A percentile compares a stretch with the other conserved stretches of the same genome.
These are phyloP conservation scores for Oenanthe oenanthe DNA, from an alignment of 2,113 vertebrate genomes.

Conservation along the genomic window DNA sequence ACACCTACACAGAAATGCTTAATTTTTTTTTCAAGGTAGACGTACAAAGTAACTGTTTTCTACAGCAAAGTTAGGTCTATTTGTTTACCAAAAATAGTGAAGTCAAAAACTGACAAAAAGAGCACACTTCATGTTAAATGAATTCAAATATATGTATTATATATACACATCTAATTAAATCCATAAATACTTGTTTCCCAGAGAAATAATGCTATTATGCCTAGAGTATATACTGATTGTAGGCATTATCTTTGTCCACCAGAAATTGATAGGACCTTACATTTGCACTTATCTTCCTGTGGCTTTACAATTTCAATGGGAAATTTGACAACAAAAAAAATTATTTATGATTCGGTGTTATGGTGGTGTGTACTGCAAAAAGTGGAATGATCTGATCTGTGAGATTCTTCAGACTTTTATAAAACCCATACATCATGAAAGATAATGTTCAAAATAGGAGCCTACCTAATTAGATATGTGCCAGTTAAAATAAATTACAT, in stretches of 20 bases:
- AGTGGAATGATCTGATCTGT: not conserved
- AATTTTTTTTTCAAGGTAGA: not conserved
- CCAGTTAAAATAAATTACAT: constrained; percentile 5
- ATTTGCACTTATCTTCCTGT: not conserved
- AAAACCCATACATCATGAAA: not conserved
- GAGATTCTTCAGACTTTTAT: not conserved
- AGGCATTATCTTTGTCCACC: not conserved
- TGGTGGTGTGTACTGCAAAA: not conserved
- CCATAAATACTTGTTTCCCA: not conserved
- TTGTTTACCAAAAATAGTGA: not conserved
- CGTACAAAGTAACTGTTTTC: not conserved
- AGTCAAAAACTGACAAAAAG: not conserved
- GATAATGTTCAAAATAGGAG: not conserved
- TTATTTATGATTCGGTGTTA: not conserved
- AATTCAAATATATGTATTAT: not conserved
- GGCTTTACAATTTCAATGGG: not conserved
- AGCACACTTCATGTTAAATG: not conserved
- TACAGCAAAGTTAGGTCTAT: not conserved
- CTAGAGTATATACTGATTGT: not conserved
- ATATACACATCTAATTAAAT: not conserved
- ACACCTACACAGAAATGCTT: not conserved
- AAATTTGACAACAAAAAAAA: not conserved
- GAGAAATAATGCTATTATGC: not conserved
- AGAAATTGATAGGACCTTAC: not conserved
- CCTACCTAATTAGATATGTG: not conserved